Conservation (phyloP, 2,113 vertebrate species). For the Anthoscopus minutus region DNA sequence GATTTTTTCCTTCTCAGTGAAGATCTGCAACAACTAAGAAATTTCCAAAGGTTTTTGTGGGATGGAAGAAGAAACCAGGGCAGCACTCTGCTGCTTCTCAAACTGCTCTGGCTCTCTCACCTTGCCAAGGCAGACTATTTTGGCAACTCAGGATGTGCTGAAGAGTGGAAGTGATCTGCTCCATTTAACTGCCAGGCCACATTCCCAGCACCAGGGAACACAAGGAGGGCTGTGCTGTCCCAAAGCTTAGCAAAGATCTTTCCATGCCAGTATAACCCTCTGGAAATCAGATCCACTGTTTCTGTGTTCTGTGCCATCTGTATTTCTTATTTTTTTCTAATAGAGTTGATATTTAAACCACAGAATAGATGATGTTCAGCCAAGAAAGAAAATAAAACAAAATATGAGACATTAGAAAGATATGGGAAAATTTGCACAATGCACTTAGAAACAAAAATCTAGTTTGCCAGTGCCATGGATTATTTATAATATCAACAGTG, state of each 20-base stretch:
- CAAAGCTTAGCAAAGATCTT: neutral
- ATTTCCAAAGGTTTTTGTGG: neutral
- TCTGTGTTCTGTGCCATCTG: neutral
- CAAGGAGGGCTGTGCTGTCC: neutral
- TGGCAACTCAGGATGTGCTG: neutral
- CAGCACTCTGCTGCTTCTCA: neutral
- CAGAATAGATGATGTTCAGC: neutral
- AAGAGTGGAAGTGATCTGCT: neutral
- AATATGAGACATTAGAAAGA: neutral
- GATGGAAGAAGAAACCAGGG: neutral
- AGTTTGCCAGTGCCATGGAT: neutral
- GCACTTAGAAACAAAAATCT: neutral
- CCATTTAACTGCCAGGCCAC: neutral
- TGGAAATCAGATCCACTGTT: slow-evolving; percentile 1
- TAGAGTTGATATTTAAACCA: neutral
- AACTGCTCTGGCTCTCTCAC: neutral
- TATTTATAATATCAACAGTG: neutral
- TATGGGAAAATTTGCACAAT: neutral
- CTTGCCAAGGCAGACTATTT: neutral
- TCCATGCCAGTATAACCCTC: neutral
- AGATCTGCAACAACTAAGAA: neutral
- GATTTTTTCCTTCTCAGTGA: neutral
- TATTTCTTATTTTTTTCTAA: neutral
- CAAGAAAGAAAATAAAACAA: neutral
- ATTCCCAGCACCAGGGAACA: neutral